A percentile compares a stretch with the other conserved stretches of the same genome.
Conservation (phyloP, 2,797 vertebrate genomes). For the Myripristis murdjan region DNA sequence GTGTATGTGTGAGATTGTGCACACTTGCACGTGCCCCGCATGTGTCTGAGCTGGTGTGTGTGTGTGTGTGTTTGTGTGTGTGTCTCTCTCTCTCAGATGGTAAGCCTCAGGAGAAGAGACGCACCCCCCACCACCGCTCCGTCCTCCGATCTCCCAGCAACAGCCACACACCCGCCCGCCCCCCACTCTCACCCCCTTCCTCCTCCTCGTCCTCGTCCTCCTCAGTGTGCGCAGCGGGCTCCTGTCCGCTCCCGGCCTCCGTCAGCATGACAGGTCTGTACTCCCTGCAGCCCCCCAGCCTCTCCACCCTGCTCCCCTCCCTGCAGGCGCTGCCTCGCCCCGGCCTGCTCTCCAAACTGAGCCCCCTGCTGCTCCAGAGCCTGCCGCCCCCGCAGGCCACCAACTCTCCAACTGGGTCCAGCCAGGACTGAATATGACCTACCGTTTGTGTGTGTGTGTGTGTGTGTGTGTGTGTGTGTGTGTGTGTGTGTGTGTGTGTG, state of each 20-base stretch:
- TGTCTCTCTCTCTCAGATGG: slow-evolving; percentile 84
- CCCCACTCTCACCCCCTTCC: slow-evolving; percentile 79
- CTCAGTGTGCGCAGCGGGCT: slow-evolving; percentile 73
- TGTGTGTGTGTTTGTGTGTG: slow-evolving; percentile 54
- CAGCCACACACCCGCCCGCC: slow-evolving; percentile 76
- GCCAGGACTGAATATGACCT: slow-evolving; percentile 57
- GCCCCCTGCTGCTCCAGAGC: slow-evolving; percentile 79
- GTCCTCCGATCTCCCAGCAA: slow-evolving; percentile 85
- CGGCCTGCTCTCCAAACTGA: slow-evolving; percentile 76
- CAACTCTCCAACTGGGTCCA: slow-evolving; percentile 68
- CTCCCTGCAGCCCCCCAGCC: slow-evolving; percentile 77
- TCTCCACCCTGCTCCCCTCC: slow-evolving; percentile 83
- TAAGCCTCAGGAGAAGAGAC: slow-evolving; percentile 91
- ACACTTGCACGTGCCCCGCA: slow-evolving; percentile 46
- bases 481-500: slow-evolving; percentile 7
- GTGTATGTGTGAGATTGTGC: slow-evolving; percentile 6
- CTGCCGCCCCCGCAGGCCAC: slow-evolving; percentile 64
- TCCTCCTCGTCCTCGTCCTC: slow-evolving; percentile 82
- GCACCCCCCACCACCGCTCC: slow-evolving; percentile 86
- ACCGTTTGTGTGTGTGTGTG: slow-evolving; percentile 17
- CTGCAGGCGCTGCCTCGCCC: slow-evolving; percentile 78
- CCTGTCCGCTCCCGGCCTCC: slow-evolving; percentile 85
- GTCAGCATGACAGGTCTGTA: slow-evolving; percentile 92
- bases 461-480: neutral
- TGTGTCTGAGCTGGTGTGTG: slow-evolving; percentile 53